Conservation (phyloP, 2,113 vertebrate species). For the Chamaea fasciata region DNA sequence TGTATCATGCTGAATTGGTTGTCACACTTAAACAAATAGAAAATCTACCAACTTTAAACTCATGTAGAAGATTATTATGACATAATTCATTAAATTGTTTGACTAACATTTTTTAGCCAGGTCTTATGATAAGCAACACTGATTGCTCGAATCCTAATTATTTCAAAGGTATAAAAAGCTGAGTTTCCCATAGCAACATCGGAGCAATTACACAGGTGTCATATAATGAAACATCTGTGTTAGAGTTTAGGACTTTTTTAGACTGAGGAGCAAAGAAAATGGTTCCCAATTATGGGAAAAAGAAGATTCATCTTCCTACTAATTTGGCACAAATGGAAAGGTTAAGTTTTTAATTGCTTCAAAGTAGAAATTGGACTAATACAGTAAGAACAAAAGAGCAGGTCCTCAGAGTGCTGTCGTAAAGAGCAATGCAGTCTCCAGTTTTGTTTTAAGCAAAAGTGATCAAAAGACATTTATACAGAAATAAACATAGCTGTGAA, state of each 20-base stretch:
- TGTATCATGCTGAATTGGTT: not conserved
- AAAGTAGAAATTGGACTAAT: constrained; percentile 12
- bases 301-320: not conserved
- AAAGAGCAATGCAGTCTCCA: not conserved
- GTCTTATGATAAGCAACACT: not conserved
- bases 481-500: constrained; percentile 2
- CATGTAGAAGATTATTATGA: not conserved
- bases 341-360: constrained; percentile 6
- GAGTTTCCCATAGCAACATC: not conserved
- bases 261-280: not conserved
- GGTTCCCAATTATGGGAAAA: not conserved
- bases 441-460: constrained; percentile 12
- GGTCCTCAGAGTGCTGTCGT: not conserved
- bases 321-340: constrained; percentile 29
- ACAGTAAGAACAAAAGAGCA: constrained; percentile 11
- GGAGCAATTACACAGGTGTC: constrained; percentile 19
- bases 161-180: not conserved
- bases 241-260: not conserved
- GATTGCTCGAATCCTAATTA: not conserved
- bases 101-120: not conserved
- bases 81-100: not conserved
- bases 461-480: constrained; percentile 23
- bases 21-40: not conserved
- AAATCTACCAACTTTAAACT: not conserved
- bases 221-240: constrained; percentile 1